phyloP scores from a whole-genome alignment of 1,140 invertebrate species.

The Ceratina australensis region DNA sequence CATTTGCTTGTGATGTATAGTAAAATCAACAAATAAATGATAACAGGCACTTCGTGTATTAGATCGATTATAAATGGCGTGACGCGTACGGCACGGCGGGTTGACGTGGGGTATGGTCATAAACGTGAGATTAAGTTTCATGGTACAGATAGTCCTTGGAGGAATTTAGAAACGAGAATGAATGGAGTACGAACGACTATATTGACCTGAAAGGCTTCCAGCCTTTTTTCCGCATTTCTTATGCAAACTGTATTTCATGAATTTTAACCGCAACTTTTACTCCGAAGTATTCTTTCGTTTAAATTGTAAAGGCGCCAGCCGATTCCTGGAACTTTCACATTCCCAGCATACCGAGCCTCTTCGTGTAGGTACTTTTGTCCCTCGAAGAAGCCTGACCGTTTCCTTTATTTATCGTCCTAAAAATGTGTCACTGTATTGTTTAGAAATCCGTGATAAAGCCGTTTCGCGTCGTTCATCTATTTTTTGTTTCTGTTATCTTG shows the following conservation, averaged over 20 bases:
- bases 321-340: slow-evolving; percentile 17
- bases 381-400: background rate
- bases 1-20: too few relatives aligned
- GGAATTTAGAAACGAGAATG: background rate
- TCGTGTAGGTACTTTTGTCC: background rate
- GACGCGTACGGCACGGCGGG: background rate
- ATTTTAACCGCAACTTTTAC: background rate
- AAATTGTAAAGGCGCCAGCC: background rate
- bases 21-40: too few relatives aligned
- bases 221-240: background rate
- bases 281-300: background rate
- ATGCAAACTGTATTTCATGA: background rate
- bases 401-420: background rate
- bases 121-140: slow-evolving; percentile 13
- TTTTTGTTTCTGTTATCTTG: too few relatives aligned
- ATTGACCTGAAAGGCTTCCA: background rate
- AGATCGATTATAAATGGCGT: background rate
- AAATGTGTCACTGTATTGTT: too few relatives aligned
- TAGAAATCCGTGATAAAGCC: too few relatives aligned
- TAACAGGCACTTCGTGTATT: background rate
- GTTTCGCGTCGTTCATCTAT: too few relatives aligned
- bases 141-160: background rate
- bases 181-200: background rate
- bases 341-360: background rate
- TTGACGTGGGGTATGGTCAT: background rate